These are phyloP conservation scores for Ceyx cyanopectus DNA, from an alignment of 2,113 vertebrate genomes.

Conservation along the genomic window DNA sequence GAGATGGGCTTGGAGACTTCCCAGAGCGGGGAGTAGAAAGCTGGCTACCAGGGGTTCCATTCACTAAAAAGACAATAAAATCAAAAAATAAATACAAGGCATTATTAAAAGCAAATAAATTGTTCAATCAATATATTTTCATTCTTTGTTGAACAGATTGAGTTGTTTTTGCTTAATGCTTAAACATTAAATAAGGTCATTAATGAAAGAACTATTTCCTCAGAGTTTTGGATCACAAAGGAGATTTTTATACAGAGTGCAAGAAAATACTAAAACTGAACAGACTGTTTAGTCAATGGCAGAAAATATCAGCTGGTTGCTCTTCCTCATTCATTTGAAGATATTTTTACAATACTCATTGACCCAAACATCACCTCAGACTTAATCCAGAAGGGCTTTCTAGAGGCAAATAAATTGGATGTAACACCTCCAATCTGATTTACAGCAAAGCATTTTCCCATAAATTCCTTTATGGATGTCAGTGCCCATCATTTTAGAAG, in stretches of 20 bases:
- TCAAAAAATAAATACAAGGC: not conserved
- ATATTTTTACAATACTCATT: constrained; percentile 9
- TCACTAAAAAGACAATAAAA: constrained; percentile 80
- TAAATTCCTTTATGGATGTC: constrained; percentile 6
- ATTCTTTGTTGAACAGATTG: not conserved
- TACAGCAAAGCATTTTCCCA: not conserved
- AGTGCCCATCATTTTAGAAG: not conserved
- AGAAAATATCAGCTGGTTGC: not conserved
- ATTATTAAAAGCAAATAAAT: not conserved
- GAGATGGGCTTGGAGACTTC: constrained; percentile 95
- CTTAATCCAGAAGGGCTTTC: not conserved
- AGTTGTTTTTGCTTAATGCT: not conserved
- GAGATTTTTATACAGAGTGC: not conserved
- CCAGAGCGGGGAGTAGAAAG: constrained; percentile 96
- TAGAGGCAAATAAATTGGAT: not conserved
- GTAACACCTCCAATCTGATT: not conserved
- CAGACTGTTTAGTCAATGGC: not conserved
- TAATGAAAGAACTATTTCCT: not conserved
- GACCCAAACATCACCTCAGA: constrained; percentile 17
- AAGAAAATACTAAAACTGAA: constrained; percentile 22
- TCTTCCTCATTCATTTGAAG: not conserved
- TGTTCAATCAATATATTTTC: not conserved
- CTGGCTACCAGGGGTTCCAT: constrained; percentile 96
- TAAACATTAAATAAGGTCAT: not conserved
- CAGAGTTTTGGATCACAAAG: not conserved